phyloP scores from a whole-genome alignment of 2,888 invertebrate species.

The Torymus tubicola region DNA sequence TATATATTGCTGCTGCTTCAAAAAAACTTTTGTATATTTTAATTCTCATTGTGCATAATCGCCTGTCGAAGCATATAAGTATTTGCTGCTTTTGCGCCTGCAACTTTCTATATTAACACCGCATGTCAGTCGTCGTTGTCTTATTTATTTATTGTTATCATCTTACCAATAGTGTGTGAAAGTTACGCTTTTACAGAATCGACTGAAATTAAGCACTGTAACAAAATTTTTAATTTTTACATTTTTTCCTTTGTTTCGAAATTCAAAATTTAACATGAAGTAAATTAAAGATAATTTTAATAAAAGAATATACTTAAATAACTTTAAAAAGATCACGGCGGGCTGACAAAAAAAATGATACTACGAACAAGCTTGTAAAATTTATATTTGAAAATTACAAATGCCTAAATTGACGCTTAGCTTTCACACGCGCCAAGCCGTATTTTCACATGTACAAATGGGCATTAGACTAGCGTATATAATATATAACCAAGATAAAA shows the following conservation, averaged over 20 bases:
- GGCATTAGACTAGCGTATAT: slow-evolving; percentile 19
- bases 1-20: background rate
- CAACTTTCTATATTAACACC: slow-evolving; percentile 54
- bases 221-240: too few relatives aligned
- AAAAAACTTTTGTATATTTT: slow-evolving; percentile 7
- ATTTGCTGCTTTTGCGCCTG: slow-evolving; percentile 50
- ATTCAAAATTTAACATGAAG: too few relatives aligned
- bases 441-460: slow-evolving; percentile 17
- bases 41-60: slow-evolving; percentile 40
- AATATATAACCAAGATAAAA: background rate
- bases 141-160: slow-evolving; percentile 45
- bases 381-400: background rate
- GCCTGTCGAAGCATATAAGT: slow-evolving; percentile 40
- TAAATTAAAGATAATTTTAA: too few relatives aligned
- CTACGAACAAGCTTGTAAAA: background rate
- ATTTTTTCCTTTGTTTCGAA: too few relatives aligned
- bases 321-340: too few relatives aligned
- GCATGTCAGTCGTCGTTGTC: slow-evolving; percentile 50
- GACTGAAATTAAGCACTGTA: too few relatives aligned
- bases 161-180: slow-evolving; percentile 18
- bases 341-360: too few relatives aligned
- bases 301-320: too few relatives aligned
- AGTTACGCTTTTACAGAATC: slow-evolving; percentile 19
- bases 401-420: background rate
- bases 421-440: slow-evolving; percentile 14